A percentile compares a stretch with the other conserved stretches of the same genome.
Conservation (phyloP, 1,140 invertebrate genomes). For the Pseudomyrmex gracilis region DNA sequence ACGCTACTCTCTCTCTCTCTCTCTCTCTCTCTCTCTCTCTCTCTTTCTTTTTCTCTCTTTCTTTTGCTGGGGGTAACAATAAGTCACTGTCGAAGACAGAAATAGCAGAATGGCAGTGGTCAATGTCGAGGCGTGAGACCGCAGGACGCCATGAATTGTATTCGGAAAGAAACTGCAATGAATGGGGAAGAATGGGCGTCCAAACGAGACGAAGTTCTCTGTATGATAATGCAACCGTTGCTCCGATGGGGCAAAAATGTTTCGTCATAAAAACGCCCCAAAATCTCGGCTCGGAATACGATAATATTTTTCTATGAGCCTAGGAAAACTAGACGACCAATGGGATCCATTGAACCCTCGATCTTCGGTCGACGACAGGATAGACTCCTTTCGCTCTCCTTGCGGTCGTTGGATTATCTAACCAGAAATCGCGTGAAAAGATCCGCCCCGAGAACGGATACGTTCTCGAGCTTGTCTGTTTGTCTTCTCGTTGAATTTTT, state of each 20-base stretch:
- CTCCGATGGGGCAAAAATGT: constrained; percentile 20
- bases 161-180: constrained; percentile 67
- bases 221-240: constrained; percentile 49
- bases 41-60: constrained; percentile 23
- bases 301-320: constrained; percentile 71
- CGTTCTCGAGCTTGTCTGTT: constrained; percentile 49
- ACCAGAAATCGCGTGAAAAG: constrained; percentile 28
- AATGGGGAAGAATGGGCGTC: constrained; percentile 70
- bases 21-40: constrained; percentile 27
- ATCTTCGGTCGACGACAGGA: constrained; percentile 30
- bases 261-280: constrained; percentile 60
- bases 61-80: constrained; percentile 67
- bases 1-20: constrained; percentile 63
- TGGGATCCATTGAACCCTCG: background rate
- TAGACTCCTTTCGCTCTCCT: background rate
- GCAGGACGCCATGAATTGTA: constrained; percentile 69
- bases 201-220: constrained; percentile 73
- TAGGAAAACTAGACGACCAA: constrained; percentile 67
- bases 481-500: constrained; percentile 28
- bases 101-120: constrained; percentile 71
- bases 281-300: constrained; percentile 53
- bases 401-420: constrained; percentile 32
- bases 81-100: constrained; percentile 73
- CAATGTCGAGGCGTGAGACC: constrained; percentile 74
- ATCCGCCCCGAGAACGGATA: constrained; percentile 49